Base-by-base conservation (phyloP, 2,888 invertebrate genomes). In the Agrotis segetum region DNA sequence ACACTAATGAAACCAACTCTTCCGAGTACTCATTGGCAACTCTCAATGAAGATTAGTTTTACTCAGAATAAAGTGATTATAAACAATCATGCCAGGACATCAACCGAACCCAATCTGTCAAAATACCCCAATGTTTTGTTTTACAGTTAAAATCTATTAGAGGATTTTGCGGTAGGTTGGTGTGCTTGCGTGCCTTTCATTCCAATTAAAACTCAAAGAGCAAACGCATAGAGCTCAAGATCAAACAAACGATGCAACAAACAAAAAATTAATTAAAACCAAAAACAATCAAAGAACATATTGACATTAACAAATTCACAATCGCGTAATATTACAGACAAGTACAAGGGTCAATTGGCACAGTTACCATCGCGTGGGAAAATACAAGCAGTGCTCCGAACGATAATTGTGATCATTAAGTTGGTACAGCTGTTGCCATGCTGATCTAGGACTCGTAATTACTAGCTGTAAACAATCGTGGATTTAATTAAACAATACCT, bases 341-440 rank as follows among this genome's bases (percentile, higher is more conserved):
- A 68, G 77, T 63, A 63, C 79, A 75, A 56, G 81, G 79, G 79
- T 79, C 79, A 79, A 81, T 76, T 68, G 77, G 81, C 77, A 79
- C 81, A 49, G 66, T 79, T 67, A 61, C 61, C 46, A 67, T 55
- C 68, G 68, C 79, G 81, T 81, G 79, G 81, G 79, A 79, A 79
- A 79, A 68, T 77, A 73, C 77, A 81, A 77, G 77, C 63, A 81
- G 72, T 81, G 62, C 81, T 81, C 55, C 47, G 72, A 72, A 79
- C 67, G 64, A 73, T 79, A 81, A 79, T 73, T 72, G 77, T 77
- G 66, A 81, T 72, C 73, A 81, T 79, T 79, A 77, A 68, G 73
- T 79, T 50, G 47, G 78, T 52, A 73, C 79, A 81, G 81, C 77
- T 77, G 79, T 79, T 81, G 46, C 77, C 66, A 72, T 66, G 81